Percentiles rank a stretch among this genome's conserved stretches.
phyloP scores from a whole-genome alignment of 2,113 vertebrate species.

The Ictalurus furcatus region DNA sequence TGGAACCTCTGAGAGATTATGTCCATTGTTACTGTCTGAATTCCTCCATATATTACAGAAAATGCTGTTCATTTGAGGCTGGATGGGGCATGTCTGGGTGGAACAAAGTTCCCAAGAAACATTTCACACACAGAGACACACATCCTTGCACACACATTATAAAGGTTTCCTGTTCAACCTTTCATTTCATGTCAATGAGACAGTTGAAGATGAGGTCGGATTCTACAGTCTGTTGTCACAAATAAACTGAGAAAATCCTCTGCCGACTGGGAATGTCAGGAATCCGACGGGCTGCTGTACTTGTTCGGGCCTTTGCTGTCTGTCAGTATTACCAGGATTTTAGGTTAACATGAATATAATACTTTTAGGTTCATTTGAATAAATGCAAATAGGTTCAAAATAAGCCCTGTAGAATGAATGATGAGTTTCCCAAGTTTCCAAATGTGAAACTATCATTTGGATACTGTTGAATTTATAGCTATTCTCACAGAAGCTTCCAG shows the following conservation, averaged over 20 bases:
- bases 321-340: not conserved
- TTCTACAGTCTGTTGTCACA: slow-evolving; percentile 53
- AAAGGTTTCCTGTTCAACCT: slow-evolving; percentile 60
- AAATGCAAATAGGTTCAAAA: not conserved
- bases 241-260: slow-evolving; percentile 31
- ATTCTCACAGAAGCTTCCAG: not conserved
- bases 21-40: not conserved
- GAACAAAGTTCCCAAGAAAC: slow-evolving; percentile 47
- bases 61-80: not conserved
- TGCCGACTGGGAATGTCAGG: slow-evolving; percentile 28
- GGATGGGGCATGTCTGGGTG: not conserved
- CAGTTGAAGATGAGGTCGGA: slow-evolving; percentile 57
- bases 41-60: not conserved
- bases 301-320: slow-evolving; percentile 1
- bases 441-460: not conserved
- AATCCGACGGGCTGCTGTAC: slow-evolving; percentile 6
- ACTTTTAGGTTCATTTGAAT: not conserved
- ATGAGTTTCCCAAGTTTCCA: not conserved
- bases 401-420: not conserved
- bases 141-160: slow-evolving; percentile 47
- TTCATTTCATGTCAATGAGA: slow-evolving; percentile 50
- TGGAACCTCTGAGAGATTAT: not conserved
- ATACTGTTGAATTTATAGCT: not conserved
- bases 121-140: slow-evolving; percentile 26
- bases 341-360: not conserved